Evolutionary conservation across 2,113 vertebrate species (phyloP).

Genomic region (Calyptommatus sinebrachiatus): DNA sequence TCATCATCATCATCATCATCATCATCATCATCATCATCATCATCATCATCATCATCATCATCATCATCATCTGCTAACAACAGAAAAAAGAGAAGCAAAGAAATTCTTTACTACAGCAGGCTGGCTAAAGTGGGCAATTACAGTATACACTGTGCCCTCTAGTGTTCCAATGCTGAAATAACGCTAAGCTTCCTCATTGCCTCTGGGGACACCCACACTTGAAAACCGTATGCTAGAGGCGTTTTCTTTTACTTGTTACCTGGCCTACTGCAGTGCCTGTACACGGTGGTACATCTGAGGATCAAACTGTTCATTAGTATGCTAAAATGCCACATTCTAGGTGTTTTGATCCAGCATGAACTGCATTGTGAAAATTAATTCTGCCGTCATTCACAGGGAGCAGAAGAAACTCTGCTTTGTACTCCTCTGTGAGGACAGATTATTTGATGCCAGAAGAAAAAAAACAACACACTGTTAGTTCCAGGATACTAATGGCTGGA

Average conservation of each 20-base stretch:
- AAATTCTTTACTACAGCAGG: neutral
- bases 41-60: neutral
- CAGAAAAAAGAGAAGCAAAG: neutral
- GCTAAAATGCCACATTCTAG: neutral
- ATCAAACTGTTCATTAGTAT: neutral
- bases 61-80: neutral
- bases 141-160: conserved; percentile 29
- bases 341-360: neutral
- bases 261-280: neutral
- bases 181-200: neutral
- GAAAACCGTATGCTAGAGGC: neutral
- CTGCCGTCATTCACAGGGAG: neutral
- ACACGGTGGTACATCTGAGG: neutral
- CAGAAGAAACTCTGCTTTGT: neutral
- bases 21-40: neutral
- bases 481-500: neutral
- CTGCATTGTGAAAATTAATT: neutral
- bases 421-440: neutral
- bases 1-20: neutral
- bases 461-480: neutral
- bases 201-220: neutral
- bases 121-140: conserved; percentile 4
- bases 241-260: neutral
- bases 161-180: neutral
- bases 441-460: neutral